Base-by-base conservation (phyloP, 2,113 vertebrate genomes). In the Dascyllus trimaculatus region DNA sequence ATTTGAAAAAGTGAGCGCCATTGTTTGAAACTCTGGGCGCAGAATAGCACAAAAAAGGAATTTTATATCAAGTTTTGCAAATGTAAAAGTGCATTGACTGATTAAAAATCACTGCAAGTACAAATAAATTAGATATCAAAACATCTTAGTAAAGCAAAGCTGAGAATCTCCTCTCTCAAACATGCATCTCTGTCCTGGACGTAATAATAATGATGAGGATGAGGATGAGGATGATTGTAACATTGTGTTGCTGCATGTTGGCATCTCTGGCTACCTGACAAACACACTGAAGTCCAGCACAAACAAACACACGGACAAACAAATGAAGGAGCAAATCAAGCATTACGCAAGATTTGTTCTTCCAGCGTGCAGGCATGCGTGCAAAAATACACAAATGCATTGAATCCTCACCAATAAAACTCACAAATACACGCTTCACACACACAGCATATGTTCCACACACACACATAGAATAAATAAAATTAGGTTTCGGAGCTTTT, bases 321-420 rank as follows among this genome's bases (percentile, higher is more conserved):
- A 83, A 66, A 85, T 75, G 49, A 64, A 71, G 56, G 38, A 11
- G 26, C 35, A 71, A 79, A 84, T 82, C 43, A 82, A 58, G 76
- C 53, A 25, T 68, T 32, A 38, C 35, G 21, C n/a, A 43, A 18
- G 32, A 66, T 85, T 51, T 81, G 67, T 67, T 70, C 58, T 51
- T 59, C 56, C 65, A 54, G 52, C 48, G 7, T n/a, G 35, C 61
- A 22, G 63, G 26, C 62, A 11, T 1, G 45, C 60, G 56, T 57
- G n/a, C 18, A 64, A 24, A 83, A 74, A 82, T 32, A 72, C 19
- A 56, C 58, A 58, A 11, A 54, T 74, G 77, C 72, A 69, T 71
- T 67, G 57, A 45, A 72, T 74, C 67, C 64, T 61, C 83, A 77
- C 74, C 77, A 73, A 54, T 71, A 64, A 68, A 75, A 64, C 3